Conservation (phyloP, 2,797 vertebrate genomes). For the Danio albolineatus region DNA sequence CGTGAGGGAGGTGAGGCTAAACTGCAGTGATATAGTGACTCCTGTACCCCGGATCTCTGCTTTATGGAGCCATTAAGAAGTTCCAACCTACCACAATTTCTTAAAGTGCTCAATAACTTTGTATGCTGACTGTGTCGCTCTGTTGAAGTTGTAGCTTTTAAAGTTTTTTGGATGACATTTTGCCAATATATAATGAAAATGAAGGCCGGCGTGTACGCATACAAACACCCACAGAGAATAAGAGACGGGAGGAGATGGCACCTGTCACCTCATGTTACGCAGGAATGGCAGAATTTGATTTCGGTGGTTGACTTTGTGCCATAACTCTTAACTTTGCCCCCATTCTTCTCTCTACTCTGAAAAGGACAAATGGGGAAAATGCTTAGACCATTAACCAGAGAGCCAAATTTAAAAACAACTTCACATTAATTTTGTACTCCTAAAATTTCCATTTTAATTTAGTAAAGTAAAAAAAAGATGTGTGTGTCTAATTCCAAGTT, state of each 20-base stretch:
- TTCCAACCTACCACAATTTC: conserved; percentile 61
- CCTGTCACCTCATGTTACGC: conserved; percentile 5
- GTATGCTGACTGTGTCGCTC: conserved; percentile 48
- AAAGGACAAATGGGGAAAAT: conserved; percentile 65
- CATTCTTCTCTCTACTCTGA: conserved; percentile 28
- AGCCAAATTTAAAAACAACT: neutral
- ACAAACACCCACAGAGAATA: conserved; percentile 25
- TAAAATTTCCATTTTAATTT: too few relatives aligned
- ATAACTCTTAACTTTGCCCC: conserved; percentile 44
- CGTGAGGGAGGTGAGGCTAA: conserved; percentile 60
- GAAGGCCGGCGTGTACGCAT: neutral
- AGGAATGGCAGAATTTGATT: conserved; percentile 6
- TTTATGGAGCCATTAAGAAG: conserved; percentile 70
- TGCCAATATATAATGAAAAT: conserved; percentile 60
- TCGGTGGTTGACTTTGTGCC: conserved; percentile 3
- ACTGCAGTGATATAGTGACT: conserved; percentile 68
- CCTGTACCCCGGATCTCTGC: conserved; percentile 63
- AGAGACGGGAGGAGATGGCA: conserved; percentile 16
- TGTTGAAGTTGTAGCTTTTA: conserved; percentile 58
- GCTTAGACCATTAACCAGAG: conserved; percentile 14
- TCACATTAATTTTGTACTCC: too few relatives aligned
- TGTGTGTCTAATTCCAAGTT: too few relatives aligned
- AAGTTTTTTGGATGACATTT: conserved; percentile 59
- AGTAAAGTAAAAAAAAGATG: neutral
- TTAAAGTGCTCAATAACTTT: conserved; percentile 64